Conservation (phyloP, 2,888 invertebrate species). For the Acrobasis repandana region DNA sequence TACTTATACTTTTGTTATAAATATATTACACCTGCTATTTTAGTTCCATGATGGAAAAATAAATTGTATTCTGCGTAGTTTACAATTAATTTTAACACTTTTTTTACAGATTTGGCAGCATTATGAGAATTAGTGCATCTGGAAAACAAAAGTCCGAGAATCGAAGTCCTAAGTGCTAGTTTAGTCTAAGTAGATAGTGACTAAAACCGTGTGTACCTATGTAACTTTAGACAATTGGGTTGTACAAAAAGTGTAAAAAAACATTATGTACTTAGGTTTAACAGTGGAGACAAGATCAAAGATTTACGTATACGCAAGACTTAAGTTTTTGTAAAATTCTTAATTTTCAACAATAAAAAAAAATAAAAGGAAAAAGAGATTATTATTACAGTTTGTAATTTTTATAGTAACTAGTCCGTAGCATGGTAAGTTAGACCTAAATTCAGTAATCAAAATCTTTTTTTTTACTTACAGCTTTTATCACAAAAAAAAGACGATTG, state of each 20-base stretch:
- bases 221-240: neutral
- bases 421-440: neutral
- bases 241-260: neutral
- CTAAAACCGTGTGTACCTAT: neutral
- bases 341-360: neutral
- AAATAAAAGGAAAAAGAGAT: neutral
- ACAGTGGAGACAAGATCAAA: neutral
- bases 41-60: too few species aligned
- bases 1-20: too few species aligned
- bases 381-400: neutral
- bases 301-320: neutral
- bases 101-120: too few species aligned
- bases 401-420: constrained; percentile 14
- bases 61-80: too few species aligned
- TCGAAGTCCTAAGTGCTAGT: neutral
- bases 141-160: neutral
- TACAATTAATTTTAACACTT: too few species aligned
- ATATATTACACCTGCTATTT: too few species aligned
- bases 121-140: too few species aligned
- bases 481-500: too few species aligned
- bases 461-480: too few species aligned
- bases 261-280: neutral
- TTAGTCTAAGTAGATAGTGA: neutral
- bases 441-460: neutral
- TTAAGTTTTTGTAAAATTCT: neutral